phyloP scores from a whole-genome alignment of 2,113 vertebrate genomes.

The Cheirogaleus medius region DNA sequence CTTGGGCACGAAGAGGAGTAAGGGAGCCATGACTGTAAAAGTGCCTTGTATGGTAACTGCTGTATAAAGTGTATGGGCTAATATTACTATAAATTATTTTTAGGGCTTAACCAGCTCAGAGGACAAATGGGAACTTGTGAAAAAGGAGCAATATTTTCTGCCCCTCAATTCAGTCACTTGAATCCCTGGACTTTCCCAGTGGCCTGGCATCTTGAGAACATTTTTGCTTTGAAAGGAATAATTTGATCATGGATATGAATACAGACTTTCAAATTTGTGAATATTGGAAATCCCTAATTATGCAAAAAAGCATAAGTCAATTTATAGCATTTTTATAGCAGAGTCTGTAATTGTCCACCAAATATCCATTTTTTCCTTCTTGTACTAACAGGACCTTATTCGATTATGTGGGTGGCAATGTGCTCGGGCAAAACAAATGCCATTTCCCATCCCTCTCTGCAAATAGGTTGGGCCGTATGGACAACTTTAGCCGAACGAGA shows the following conservation, averaged over 20 bases:
- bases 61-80: accelerated
- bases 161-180: not conserved
- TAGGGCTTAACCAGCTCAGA: not conserved
- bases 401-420: too few species aligned
- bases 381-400: not conserved
- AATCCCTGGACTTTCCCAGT: not conserved
- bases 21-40: not conserved
- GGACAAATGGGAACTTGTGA: not conserved
- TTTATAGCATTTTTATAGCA: not conserved
- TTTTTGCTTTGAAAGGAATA: not conserved
- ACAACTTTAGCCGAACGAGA: not conserved
- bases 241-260: not conserved
- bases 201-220: not conserved
- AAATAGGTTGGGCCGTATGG: not conserved
- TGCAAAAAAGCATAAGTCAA: not conserved
- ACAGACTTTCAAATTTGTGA: not conserved
- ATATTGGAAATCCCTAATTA: not conserved
- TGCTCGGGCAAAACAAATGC: not conserved
- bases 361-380: not conserved
- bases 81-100: not conserved
- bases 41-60: not conserved
- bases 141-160: not conserved
- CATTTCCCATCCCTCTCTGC: not conserved
- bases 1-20: accelerated
- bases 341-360: not conserved